These are phyloP conservation scores for Styela clava DNA, from an alignment of 23 tunicate species.

Conservation along the genomic window DNA sequence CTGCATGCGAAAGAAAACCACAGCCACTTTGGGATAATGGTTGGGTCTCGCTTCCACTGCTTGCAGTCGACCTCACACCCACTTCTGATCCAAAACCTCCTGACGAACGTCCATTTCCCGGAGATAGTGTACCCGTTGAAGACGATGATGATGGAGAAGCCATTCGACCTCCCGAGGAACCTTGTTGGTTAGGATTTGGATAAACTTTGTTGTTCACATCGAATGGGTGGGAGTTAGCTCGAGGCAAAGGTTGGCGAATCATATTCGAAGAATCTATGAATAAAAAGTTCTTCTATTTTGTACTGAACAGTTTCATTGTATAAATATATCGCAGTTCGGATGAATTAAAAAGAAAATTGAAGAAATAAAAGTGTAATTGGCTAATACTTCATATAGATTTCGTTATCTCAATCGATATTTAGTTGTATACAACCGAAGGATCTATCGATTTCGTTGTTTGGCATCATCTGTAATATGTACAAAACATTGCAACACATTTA, in stretches of 20 bases:
- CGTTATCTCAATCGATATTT: too few relatives aligned
- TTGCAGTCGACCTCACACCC: slow-evolving; percentile 6
- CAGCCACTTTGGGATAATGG: neutral
- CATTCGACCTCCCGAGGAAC: slow-evolving; percentile 1
- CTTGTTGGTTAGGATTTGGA: neutral
- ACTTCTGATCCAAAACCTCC: slow-evolving; percentile 6
- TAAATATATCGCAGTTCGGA: too few relatives aligned
- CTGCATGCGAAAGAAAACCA: neutral
- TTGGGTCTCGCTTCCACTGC: slow-evolving; percentile 17
- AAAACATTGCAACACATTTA: too few relatives aligned
- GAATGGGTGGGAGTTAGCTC: neutral
- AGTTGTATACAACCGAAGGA: too few relatives aligned
- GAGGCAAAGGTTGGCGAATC: neutral
- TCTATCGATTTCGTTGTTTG: too few relatives aligned
- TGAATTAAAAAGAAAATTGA: too few relatives aligned
- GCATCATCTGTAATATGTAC: too few relatives aligned
- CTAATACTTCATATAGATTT: too few relatives aligned
- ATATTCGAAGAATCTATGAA: neutral
- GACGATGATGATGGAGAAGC: slow-evolving; percentile 25
- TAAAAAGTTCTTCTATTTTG: too few relatives aligned
- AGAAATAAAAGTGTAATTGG: too few relatives aligned
- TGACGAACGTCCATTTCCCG: slow-evolving; percentile 28
- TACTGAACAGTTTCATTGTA: too few relatives aligned
- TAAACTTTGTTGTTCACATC: neutral
- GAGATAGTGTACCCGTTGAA: slow-evolving; percentile 24